Base-by-base conservation (phyloP, 2,888 invertebrate genomes). In the Brenthis hecate region DNA sequence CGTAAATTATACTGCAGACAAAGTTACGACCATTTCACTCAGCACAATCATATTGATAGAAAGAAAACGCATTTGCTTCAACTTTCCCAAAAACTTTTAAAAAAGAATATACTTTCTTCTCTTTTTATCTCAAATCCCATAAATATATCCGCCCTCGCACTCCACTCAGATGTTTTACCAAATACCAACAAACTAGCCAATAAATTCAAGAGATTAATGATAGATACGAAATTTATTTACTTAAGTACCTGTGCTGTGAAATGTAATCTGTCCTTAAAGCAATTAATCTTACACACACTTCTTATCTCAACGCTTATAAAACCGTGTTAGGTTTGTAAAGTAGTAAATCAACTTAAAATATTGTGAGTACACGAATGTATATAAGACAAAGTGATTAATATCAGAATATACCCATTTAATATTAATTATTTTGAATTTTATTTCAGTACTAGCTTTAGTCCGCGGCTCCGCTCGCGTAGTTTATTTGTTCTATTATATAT, bases 161-260 rank as follows among this genome's bases (percentile, higher is more conserved):
- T 77, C 78, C 76, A 79, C 80, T 83, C 78, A 80, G 84, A 85
- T 82, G 85, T 83, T 81, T 78, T 81, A 82, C 80, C 76, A 81
- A 86, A 83, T 82, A 80, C 81, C 77, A 84, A 62, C 62, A 43
- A 78, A 64, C 82, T 79, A 85, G 77, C 80, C 83, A 84, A 91
- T 91, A 91, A 91, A 91, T 91, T 81, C 80, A 78, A 77, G 82
- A 89, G 91, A 91, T 91, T 88, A 88, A 91, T 88, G 90, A 85
- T 84, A 83, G 84, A 88, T 87, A 85, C 85, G 78, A 83, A 85
- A 87, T 87, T 83, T 88, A 88, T 89, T 85, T 85, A 86, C 85
- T 87, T 87, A 87, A 86, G 83, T 86, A 88, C 86, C 80, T 85
- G 83, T 80, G 77, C 83, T 81, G 80, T 88, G 86, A 86, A 87